Evolutionary conservation across 2,113 vertebrate genomes (phyloP), one percentile per base, ranked within the genome.

Genomic region (Eublepharis macularius): DNA sequence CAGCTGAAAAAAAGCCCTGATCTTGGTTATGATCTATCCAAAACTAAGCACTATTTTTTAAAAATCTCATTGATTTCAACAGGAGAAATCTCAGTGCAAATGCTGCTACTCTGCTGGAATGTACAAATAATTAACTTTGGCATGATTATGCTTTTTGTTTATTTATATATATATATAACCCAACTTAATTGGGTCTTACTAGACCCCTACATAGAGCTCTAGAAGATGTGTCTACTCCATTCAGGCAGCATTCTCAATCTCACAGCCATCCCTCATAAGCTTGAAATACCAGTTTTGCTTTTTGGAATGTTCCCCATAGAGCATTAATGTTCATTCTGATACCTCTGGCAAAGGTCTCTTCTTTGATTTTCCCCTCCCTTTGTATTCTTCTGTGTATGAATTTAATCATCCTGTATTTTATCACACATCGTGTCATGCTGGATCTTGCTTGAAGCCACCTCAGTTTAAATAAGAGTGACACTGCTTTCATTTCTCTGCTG

Each of bases 401-500:
- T 76, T 43, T 65, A 80, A 80, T 84, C 47, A 90, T 26, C 39
- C 16, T 0, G 2, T 70, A 49, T 57, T 72, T 69, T 73, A 82
- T 60, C 66, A 75, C 36, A 54, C 14, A 76, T n/a, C n/a, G 13
- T 63, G 66, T 86, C 0, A 0, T 43, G 63, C 34, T 47, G 65
- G 74, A 41, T 32, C 41, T 54, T 66, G 1, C 72, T 83, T 68
- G 63, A 81, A 45, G 9, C 75, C 75, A 84, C 69, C 69, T 19
- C 90, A 32, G 65, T 57, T 69, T 36, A 72, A 78, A 19, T 68
- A 7, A 81, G 24, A 81, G 34, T 63, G 9, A 47, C 65, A 26
- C n/a, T 76, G 57, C 51, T 88, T 66, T n/a, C 68, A 32, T 85
- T 36, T 11, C 82, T 73, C 68, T 80, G 84, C 19, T 78, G 72